phyloP scores from a whole-genome alignment of 2,797 vertebrate species.

The Schizothorax lantsangensis region DNA sequence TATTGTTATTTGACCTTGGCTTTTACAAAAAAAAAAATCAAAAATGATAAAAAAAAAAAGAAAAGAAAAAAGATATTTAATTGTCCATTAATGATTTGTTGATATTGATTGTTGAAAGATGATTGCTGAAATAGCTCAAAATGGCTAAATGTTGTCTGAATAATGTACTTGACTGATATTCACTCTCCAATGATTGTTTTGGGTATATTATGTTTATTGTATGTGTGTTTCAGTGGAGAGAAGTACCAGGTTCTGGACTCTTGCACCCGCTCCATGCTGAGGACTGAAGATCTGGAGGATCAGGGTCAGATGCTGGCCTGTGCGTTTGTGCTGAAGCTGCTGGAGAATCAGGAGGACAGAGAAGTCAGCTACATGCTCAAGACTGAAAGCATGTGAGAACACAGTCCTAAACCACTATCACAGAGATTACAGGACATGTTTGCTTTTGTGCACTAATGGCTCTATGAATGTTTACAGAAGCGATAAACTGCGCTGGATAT shows the following conservation, averaged over 20 bases:
- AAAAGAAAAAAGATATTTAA: no score
- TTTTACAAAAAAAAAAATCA: no score
- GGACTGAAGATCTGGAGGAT: slow-evolving; percentile 93
- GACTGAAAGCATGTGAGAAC: slow-evolving; percentile 88
- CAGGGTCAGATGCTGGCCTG: slow-evolving; percentile 92
- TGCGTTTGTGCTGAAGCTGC: slow-evolving; percentile 87
- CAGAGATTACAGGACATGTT: neutral
- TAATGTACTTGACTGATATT: neutral
- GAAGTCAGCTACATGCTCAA: slow-evolving; percentile 92
- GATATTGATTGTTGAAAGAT: neutral
- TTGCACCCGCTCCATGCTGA: slow-evolving; percentile 88
- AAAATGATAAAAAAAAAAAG: no score
- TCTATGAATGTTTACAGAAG: slow-evolving; percentile 78
- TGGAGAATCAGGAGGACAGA: slow-evolving; percentile 93
- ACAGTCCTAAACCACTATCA: neutral
- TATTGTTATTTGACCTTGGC: no score
- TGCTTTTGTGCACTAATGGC: neutral
- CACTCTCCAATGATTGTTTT: neutral
- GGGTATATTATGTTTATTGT: neutral
- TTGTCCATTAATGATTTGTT: neutral
- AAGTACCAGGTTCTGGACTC: slow-evolving; percentile 95
- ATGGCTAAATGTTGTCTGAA: neutral
- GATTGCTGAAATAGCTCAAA: neutral
- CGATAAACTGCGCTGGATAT: slow-evolving; percentile 95
- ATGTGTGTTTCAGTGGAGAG: slow-evolving; percentile 78